Evolutionary conservation across 2,113 vertebrate species (phyloP), one percentile per base, ranked within the genome.

Genomic region (Syngnathus typhle): DNA sequence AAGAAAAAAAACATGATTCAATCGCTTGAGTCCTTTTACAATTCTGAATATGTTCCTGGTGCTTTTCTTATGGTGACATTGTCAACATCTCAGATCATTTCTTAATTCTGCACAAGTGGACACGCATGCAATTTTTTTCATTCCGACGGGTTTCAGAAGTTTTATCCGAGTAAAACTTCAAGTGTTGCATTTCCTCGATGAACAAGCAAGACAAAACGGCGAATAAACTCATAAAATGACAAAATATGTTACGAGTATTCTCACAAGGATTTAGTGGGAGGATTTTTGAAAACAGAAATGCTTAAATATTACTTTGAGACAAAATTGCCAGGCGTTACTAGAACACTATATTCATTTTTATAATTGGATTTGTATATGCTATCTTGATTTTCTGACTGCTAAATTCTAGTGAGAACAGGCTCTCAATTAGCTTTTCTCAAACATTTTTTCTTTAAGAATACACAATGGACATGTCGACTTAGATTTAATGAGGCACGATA

Each of bases 151-250:
- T 41, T 16, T 16, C 19, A 15, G 12, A 71, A 70, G 82, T 83
- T 85, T 84, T 82, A 80, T 72, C 74, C 49, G 38, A 79, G 81
- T 85, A 80, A 86, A 89, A 83, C 83, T 83, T 73, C 15, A 19
- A 64, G 75, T 52, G 46, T 76, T 76, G 84, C 88, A 89, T 87
- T 88, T 81, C 85, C 81, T 86, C 78, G 37, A 70, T 68, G 72
- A 65, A 88, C 78, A 77, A 70, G 79, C 80, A 85, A 70, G 82
- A 83, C 77, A 23, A 78, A 58, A 86, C 75, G 43, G 60, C 60
- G 27, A 61, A n/a, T 13, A 62, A 38, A 51, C 60, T 23, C 8
- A 21, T 12, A 44, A 7, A 58, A 58, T 15, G 55, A 36, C 6
- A 58, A 32, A 21, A 27, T 39, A 19, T 62, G 21, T 21, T 62